Conservation (phyloP, 2,888 invertebrate species). For the Limnephilus auricula region DNA sequence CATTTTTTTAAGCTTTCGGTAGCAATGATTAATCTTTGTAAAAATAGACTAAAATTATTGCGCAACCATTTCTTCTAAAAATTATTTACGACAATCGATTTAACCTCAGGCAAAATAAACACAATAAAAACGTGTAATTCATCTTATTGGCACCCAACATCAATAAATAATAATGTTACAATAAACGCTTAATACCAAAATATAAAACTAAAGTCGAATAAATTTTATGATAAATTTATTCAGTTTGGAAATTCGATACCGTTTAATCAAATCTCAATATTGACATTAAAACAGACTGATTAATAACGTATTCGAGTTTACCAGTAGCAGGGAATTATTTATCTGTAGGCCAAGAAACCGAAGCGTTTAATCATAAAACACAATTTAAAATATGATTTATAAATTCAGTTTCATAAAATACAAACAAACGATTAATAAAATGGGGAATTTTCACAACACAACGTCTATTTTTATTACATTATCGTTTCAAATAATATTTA, state of each 20-base stretch:
- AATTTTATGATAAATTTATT: not conserved
- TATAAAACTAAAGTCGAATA: not conserved
- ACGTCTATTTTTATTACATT: not conserved
- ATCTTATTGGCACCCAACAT: not conserved
- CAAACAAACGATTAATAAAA: not conserved
- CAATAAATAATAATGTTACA: not conserved
- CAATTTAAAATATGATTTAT: not conserved
- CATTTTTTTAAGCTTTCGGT: not conserved
- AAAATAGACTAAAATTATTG: not conserved
- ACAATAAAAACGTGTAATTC: not conserved
- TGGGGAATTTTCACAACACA: not conserved
- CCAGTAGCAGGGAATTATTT: not conserved
- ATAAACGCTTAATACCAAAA: not conserved
- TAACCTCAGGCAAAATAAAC: not conserved
- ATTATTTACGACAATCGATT: not conserved
- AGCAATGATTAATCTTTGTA: not conserved
- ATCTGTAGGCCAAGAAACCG: not conserved
- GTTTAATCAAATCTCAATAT: not conserved
- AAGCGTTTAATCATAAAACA: not conserved
- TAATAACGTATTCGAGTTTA: not conserved
- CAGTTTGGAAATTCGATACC: not conserved
- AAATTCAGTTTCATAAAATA: not conserved
- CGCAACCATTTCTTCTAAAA: not conserved
- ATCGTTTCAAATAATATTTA: not conserved
- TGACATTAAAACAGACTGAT: not conserved